A percentile compares a stretch with the other conserved stretches of the same genome.
Evolutionary conservation across 2,797 vertebrate species (phyloP).

Genomic region (Neostethus bicornis): DNA sequence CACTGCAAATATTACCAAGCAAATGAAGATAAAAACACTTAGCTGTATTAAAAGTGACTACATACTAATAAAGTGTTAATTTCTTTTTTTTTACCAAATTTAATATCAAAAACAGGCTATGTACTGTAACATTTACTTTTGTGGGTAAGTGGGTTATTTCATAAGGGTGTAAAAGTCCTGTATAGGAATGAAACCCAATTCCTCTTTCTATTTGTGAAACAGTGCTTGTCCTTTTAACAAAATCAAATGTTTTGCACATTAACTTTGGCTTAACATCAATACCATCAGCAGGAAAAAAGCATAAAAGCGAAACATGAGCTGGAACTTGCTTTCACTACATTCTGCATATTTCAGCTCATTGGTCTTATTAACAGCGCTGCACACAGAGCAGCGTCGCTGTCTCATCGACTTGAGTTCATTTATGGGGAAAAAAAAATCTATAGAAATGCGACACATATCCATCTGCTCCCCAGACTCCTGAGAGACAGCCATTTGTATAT

Average conservation of each 20-base stretch:
- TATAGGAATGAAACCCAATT: slow-evolving; percentile 68
- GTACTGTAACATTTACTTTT: neutral
- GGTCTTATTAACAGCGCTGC: slow-evolving; percentile 75
- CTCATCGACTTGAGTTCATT: slow-evolving; percentile 80
- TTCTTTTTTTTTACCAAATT: neutral
- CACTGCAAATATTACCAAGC: neutral
- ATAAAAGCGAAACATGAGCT: slow-evolving; percentile 78
- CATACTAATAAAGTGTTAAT: too few relatives aligned
- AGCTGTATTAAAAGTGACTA: too few relatives aligned
- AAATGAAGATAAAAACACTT: too few relatives aligned
- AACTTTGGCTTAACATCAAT: slow-evolving; percentile 72
- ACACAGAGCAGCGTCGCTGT: slow-evolving; percentile 63
- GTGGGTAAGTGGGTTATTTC: slow-evolving; percentile 20
- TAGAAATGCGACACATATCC: slow-evolving; percentile 77
- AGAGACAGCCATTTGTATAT: slow-evolving; percentile 74
- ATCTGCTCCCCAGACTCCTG: slow-evolving; percentile 67
- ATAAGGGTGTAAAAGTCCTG: slow-evolving; percentile 30
- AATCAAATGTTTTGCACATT: slow-evolving; percentile 66
- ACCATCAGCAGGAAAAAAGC: slow-evolving; percentile 71
- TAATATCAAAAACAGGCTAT: neutral
- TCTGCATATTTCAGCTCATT: slow-evolving; percentile 73
- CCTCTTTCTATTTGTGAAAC: slow-evolving; percentile 54
- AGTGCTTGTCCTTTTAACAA: slow-evolving; percentile 64
- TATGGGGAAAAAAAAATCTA: slow-evolving; percentile 80
- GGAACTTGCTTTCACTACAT: slow-evolving; percentile 52